Evolutionary conservation across 2,797 vertebrate species (phyloP).

Genomic region (Pipistrellus kuhlii): DNA sequence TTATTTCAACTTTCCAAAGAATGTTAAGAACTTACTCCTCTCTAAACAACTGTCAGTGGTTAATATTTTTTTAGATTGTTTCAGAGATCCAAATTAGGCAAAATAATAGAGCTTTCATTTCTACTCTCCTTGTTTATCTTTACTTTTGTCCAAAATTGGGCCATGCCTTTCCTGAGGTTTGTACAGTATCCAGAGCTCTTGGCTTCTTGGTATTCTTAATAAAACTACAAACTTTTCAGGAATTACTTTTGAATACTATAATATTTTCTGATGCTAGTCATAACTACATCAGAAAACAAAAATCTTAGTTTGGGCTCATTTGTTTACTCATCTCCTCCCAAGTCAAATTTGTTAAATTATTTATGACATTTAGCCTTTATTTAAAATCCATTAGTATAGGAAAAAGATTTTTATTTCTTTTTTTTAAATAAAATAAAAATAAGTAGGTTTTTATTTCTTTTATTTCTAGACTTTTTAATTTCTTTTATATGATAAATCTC

Average conservation of each 20-base stretch:
- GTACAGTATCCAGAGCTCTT: not conserved
- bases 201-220: not conserved
- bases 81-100: not conserved
- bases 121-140: not conserved
- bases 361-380: constrained; percentile 36
- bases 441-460: too few species aligned
- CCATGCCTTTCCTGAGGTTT: constrained; percentile 1
- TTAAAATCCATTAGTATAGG: not conserved
- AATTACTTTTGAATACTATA: not conserved
- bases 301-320: not conserved
- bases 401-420: not conserved
- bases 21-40: not conserved
- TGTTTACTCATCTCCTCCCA: not conserved
- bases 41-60: not conserved
- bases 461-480: not conserved
- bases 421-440: too few species aligned
- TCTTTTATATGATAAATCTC: constrained; percentile 6
- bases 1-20: not conserved
- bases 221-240: not conserved
- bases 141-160: not conserved
- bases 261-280: not conserved
- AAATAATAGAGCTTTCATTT: not conserved
- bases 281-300: not conserved
- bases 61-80: not conserved
- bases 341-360: not conserved